Evolutionary conservation across 2,113 vertebrate genomes (phyloP).

Genomic region (Numida meleagris): DNA sequence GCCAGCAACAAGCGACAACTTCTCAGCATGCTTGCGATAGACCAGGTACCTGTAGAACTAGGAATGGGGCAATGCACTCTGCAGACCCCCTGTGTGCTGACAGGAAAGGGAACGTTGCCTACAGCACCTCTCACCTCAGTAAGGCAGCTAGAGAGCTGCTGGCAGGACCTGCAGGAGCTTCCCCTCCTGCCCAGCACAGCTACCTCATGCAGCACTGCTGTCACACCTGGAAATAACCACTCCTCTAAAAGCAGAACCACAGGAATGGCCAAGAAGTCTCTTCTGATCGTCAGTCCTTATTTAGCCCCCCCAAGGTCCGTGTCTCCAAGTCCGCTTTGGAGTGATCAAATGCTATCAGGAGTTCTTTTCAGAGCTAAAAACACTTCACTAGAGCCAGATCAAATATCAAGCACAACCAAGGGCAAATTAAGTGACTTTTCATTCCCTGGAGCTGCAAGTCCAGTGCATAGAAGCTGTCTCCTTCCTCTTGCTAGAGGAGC

Average conservation of each 20-base stretch:
- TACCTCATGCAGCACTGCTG: neutral
- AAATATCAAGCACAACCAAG: conserved; percentile 31
- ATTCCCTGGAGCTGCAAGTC: neutral
- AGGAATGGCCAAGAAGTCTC: neutral
- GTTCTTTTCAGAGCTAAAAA: neutral
- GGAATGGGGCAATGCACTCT: neutral
- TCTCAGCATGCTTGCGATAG: accelerated
- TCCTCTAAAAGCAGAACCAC: accelerated
- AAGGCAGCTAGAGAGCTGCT: neutral
- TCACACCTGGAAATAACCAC: neutral
- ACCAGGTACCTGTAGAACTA: neutral
- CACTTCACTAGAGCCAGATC: conserved; percentile 30
- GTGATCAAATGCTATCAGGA: neutral
- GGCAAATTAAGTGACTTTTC: conserved; percentile 49
- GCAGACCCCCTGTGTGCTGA: accelerated
- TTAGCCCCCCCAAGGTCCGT: accelerated
- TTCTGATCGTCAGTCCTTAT: neutral
- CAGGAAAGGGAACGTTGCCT: neutral
- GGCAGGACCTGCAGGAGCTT: neutral
- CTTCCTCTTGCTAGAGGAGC: conserved; percentile 3
- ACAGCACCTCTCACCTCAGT: neutral
- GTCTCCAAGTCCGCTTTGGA: neutral
- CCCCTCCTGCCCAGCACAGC: neutral
- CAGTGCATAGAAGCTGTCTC: neutral
- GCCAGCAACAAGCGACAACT: neutral